Conservation (phyloP, 2,888 invertebrate species). For the Blera fallax region DNA sequence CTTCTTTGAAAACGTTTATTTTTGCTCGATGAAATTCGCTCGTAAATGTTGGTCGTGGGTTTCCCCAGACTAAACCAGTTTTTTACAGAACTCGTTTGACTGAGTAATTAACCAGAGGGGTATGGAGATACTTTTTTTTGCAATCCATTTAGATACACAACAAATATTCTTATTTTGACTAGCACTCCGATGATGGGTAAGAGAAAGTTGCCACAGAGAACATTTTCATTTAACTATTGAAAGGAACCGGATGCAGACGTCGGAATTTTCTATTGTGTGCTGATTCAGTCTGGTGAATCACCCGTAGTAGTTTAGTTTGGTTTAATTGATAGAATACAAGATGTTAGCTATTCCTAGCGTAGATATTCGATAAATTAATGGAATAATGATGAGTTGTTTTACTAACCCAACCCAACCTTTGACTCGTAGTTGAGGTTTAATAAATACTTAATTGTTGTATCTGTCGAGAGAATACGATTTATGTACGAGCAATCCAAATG, state of each 20-base stretch:
- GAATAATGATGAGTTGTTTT: not conserved
- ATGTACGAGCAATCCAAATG: too few relatives aligned
- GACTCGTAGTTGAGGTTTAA: not conserved
- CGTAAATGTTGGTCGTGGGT: constrained; percentile 6
- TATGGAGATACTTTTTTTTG: not conserved
- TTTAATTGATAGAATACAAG: not conserved
- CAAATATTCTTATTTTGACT: too few relatives aligned
- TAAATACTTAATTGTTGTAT: not conserved
- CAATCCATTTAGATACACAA: not conserved
- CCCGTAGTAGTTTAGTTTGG: not conserved
- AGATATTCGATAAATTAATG: not conserved
- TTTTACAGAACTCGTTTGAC: not conserved
- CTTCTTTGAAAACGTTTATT: not conserved
- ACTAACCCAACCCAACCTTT: not conserved
- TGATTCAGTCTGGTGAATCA: not conserved
- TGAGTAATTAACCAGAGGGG: not conserved
- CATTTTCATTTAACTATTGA: too few relatives aligned
- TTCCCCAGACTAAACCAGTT: not conserved
- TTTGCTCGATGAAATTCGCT: not conserved
- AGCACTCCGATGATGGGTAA: not conserved
- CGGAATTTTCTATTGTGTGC: not conserved
- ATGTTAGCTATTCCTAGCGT: not conserved
- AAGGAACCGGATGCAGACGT: not conserved
- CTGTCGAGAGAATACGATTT: too few relatives aligned
- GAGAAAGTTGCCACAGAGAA: too few relatives aligned